Evolutionary conservation across 2,888 invertebrate species (phyloP), one percentile per base, ranked within the genome.

Genomic region (Himalopsyche anomala): DNA sequence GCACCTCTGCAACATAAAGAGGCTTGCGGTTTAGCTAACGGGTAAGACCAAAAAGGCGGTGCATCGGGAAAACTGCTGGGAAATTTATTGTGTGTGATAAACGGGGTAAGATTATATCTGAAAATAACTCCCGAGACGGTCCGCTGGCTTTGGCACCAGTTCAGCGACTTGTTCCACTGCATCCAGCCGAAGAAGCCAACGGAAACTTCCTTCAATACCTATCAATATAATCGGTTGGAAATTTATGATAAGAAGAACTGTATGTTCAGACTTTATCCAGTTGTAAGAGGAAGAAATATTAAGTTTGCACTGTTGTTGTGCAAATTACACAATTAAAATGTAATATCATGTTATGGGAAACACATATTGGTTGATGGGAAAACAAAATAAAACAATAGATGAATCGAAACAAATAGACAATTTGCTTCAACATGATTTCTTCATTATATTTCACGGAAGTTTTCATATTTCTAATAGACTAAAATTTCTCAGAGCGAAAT

Each of bases 61-160:
- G 62, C 62, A 62, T 62, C 28, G 62, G 62, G 62, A 19, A 62
- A 62, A 62, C 62, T 62, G 62, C 19, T 62, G 86, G 45, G 69
- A 80, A 82, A 87, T 87, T 87, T 87, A 87, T 87, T 87, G 80
- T 79, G 55, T 62, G 82, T 45, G 84, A 87, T 87, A 87, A 86
- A 85, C 87, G 85, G 81, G 54, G 85, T 79, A 84, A 87, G 87
- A 87, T 85, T 87, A 87, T 87, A 87, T 87, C 85, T 85, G 69
- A 81, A 81, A 85, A 85, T 85, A 85, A 69, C 45, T 85, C 69
- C 84, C 69, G 36, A 79, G 36, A 62, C 62, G 62, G 62, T 62
- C 62, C 62, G 62, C 62, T 62, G 62, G 62, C 81, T 69, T 87
- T 87, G 87, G 87, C 87, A 87, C 84, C 82, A 85, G 83, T 87